These are phyloP conservation scores for Pemphigus obesinymphae DNA, from an alignment of 1,140 invertebrate genomes.

Conservation along the genomic window DNA sequence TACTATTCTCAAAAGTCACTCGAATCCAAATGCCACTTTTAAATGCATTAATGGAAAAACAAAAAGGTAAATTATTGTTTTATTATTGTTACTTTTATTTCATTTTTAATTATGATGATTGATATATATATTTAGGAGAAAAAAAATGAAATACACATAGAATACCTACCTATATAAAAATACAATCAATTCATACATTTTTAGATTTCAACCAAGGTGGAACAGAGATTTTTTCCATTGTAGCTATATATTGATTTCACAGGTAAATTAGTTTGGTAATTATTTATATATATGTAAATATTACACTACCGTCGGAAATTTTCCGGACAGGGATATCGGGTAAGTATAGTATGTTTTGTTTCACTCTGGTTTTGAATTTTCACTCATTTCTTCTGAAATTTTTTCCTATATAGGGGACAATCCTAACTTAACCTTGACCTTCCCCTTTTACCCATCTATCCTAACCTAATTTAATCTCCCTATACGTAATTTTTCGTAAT, in stretches of 20 bases:
- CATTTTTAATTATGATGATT: background rate
- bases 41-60: conserved; percentile 48
- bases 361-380: too few relatives aligned
- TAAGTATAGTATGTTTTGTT: too few relatives aligned
- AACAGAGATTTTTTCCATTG: conserved; percentile 54
- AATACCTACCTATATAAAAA: conserved; percentile 48
- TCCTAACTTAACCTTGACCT: too few relatives aligned
- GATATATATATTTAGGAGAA: conserved; percentile 44
- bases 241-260: conserved; percentile 64
- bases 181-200: conserved; percentile 54
- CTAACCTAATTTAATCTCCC: too few relatives aligned
- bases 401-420: too few relatives aligned
- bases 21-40: conserved; percentile 43
- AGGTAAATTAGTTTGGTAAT: conserved; percentile 45
- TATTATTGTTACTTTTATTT: background rate
- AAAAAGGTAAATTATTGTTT: conserved; percentile 46
- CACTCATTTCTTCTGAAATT: too few relatives aligned
- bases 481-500: too few relatives aligned
- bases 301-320: too few relatives aligned
- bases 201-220: conserved; percentile 60
- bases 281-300: background rate
- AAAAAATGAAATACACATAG: conserved; percentile 48
- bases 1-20: conserved; percentile 47
- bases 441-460: too few relatives aligned
- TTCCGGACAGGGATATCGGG: too few relatives aligned